These are phyloP conservation scores for Cyclophora punctaria DNA, from an alignment of 2,888 invertebrate species.

Conservation along the genomic window DNA sequence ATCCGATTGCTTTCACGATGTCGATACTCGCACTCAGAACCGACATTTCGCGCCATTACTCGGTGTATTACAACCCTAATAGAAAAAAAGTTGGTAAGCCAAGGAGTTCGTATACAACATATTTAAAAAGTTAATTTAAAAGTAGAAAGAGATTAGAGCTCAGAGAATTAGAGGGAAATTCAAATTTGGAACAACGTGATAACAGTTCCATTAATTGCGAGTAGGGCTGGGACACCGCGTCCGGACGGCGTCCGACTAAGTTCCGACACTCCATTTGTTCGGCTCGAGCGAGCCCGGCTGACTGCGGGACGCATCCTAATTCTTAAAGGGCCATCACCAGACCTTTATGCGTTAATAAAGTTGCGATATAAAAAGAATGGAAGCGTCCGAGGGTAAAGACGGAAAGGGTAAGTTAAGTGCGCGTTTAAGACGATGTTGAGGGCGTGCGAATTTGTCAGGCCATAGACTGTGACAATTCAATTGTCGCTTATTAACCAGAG, in stretches of 20 bases:
- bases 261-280: conserved; percentile 70
- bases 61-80: conserved; percentile 63
- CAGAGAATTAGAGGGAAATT: conserved; percentile 40
- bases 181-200: conserved; percentile 57
- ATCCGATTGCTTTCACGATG: conserved; percentile 67
- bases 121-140: conserved; percentile 25
- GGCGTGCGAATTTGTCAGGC: conserved; percentile 73
- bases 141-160: conserved; percentile 22
- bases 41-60: conserved; percentile 52
- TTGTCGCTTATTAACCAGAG: conserved; percentile 65
- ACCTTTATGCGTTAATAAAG: conserved; percentile 76
- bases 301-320: conserved; percentile 70
- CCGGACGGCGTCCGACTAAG: conserved; percentile 34
- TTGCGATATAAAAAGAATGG: conserved; percentile 74
- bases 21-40: conserved; percentile 52
- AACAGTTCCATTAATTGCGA: conserved; percentile 58
- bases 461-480: conserved; percentile 60
- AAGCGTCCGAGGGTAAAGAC: conserved; percentile 72
- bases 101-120: conserved; percentile 14
- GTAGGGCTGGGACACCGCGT: conserved; percentile 42
- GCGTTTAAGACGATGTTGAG: conserved; percentile 70
- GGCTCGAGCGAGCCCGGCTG: conserved; percentile 52
- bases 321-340: conserved; percentile 73
- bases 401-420: conserved; percentile 71
- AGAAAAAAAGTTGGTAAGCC: conserved; percentile 32